These are phyloP conservation scores for Mormoops blainvillei DNA, from an alignment of 2,113 vertebrate genomes.

Conservation along the genomic window DNA sequence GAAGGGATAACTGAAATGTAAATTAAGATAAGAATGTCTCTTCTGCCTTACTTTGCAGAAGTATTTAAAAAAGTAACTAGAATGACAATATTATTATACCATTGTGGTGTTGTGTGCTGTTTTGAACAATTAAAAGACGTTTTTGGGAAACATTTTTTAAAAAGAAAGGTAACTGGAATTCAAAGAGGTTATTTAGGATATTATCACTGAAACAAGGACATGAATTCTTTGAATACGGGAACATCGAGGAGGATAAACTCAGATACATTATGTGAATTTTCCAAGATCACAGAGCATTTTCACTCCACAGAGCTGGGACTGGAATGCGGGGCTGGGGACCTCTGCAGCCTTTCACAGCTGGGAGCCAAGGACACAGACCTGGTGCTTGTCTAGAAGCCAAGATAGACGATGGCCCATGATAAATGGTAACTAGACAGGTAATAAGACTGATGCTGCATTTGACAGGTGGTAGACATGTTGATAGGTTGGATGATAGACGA, in stretches of 20 bases:
- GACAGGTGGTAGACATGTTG: constrained; percentile 14
- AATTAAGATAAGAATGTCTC: neutral
- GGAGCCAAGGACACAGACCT: neutral
- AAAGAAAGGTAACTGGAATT: neutral
- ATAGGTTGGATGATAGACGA: neutral
- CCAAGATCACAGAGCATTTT: neutral
- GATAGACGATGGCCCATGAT: neutral
- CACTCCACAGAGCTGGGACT: neutral
- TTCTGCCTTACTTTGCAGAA: neutral
- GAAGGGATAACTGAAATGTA: neutral
- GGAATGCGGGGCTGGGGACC: neutral
- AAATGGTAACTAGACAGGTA: neutral
- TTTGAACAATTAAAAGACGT: constrained; percentile 73
- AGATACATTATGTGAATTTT: neutral
- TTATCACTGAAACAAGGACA: neutral
- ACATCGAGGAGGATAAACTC: neutral
- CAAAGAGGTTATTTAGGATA: constrained; percentile 4
- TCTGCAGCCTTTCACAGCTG: neutral
- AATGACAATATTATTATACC: constrained; percentile 58
- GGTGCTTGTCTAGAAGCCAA: neutral
- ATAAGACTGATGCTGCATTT: neutral
- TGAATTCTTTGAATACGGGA: neutral
- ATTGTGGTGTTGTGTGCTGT: constrained; percentile 71
- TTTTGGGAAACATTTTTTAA: constrained; percentile 31
- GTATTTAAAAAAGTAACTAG: neutral